Base-by-base conservation (phyloP, 2,888 invertebrate genomes). In the Amiota communis region DNA sequence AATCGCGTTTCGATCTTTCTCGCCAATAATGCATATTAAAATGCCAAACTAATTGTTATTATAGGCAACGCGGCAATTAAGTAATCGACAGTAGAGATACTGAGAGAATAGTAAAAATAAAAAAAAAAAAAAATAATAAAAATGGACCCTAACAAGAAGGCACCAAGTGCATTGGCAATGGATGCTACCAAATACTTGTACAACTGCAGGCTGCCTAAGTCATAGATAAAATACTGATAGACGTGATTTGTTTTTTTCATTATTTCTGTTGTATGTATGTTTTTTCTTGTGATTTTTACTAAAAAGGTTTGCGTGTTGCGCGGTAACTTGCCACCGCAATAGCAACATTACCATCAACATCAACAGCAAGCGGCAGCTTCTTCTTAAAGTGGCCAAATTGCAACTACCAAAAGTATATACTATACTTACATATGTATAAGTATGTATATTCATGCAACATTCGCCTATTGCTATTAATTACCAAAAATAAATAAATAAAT, bases 41-140 rank as follows among this genome's bases (percentile, higher is more conserved):
- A 86, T 84, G 86, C 83, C 83, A 86, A 75, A 82, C 86, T 84
- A 86, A 86, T 84, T 86, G 83, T 84, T 84, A 84, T 79, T 85
- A 77, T 78, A 77, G 80, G 65, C 76, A 75, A 72, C 23, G 74
- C 81, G 77, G 80, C 83, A 83, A 83, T 83, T 83, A 83, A 83
- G 84, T 83, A 85, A 83, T 83, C 81, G 83, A 82, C 85, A 79
- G 63, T 73, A 76, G 71, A 65, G 48, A 76, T 77, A 70, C 81
- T 36, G 80, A 75, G 79, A 71, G 20, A 48, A 61, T 47, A 64
- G 13, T 56, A 63, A 46, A 63, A 63, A 36, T 6, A 0, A 63
- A 12, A 15, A 59, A 12, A 2, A 36, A 9, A 17, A 17, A 59
- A 63, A 13, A 63, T 13, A 13, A 63, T 13, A 63, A 17, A 63